Percentiles rank a stretch among this genome's conserved stretches.
Conservation (phyloP, 2,888 invertebrate species). For the Sipunculus nudus region DNA sequence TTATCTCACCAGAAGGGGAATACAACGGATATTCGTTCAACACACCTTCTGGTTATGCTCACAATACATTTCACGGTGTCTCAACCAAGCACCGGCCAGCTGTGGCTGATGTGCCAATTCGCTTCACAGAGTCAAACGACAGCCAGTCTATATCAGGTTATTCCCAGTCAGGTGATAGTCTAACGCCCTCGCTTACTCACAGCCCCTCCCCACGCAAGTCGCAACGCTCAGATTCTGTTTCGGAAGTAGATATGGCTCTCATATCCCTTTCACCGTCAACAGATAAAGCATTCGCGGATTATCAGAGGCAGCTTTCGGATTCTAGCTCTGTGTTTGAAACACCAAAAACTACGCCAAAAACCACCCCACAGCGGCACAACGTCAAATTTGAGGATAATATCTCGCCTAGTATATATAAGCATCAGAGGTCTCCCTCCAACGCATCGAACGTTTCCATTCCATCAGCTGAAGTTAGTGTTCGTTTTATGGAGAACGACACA, state of each 20-base stretch:
- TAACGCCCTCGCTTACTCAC: constrained; percentile 27
- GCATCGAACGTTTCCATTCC: constrained; percentile 73
- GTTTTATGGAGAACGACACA: not conserved
- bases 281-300: constrained; percentile 41
- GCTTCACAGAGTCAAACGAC: constrained; percentile 45
- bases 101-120: constrained; percentile 56
- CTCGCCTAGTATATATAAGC: constrained; percentile 61
- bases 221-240: constrained; percentile 12
- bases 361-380: constrained; percentile 53
- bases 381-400: constrained; percentile 62
- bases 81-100: constrained; percentile 72
- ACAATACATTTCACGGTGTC: constrained; percentile 88
- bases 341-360: constrained; percentile 41
- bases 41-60: constrained; percentile 68
- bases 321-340: constrained; percentile 56
- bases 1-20: constrained; percentile 57
- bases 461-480: constrained; percentile 11
- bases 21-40: constrained; percentile 54
- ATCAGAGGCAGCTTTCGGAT: constrained; percentile 52
- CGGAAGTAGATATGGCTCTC: constrained; percentile 17
- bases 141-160: constrained; percentile 19
- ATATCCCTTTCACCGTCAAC: constrained; percentile 32
- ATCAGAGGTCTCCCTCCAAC: constrained; percentile 82
- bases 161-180: constrained; percentile 2
- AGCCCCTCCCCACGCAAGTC: constrained; percentile 12